phyloP scores from a whole-genome alignment of 1,140 invertebrate genomes.

The Bombyx mandarina region DNA sequence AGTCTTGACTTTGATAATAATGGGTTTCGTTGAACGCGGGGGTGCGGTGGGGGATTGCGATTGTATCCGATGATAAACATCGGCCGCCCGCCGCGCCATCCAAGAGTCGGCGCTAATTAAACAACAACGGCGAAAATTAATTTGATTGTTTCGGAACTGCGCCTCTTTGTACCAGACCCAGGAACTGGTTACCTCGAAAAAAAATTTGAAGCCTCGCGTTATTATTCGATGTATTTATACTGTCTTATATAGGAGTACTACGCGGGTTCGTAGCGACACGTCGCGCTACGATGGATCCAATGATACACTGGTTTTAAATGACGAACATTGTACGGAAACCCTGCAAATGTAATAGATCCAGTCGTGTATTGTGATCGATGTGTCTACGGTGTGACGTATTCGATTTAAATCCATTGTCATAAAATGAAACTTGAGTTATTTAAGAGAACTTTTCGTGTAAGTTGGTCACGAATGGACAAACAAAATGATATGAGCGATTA shows the following conservation, averaged over 20 bases:
- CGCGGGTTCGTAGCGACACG: no score
- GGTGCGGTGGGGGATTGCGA: slow-evolving; percentile 33
- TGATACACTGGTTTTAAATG: no score
- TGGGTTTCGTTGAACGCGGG: slow-evolving; percentile 44
- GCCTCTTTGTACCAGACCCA: slow-evolving; percentile 51
- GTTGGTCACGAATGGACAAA: no score
- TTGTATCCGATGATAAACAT: slow-evolving; percentile 69
- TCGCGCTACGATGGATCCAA: no score
- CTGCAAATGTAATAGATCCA: no score
- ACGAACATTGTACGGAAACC: no score
- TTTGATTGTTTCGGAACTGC: slow-evolving; percentile 64
- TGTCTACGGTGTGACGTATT: no score
- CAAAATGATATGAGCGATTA: no score
- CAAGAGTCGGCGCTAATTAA: slow-evolving; percentile 64
- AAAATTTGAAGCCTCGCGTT: slow-evolving; percentile 25
- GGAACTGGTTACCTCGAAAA: slow-evolving; percentile 45
- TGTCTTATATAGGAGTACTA: no score
- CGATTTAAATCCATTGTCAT: neutral
- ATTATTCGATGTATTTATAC: no score
- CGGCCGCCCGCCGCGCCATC: slow-evolving; percentile 57
- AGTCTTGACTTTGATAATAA: slow-evolving; percentile 67
- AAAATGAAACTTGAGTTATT: neutral
- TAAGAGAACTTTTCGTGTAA: no score
- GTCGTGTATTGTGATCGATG: no score
- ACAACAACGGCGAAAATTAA: slow-evolving; percentile 67